Conservation (phyloP, 2,888 invertebrate species). For the Thymelicus sylvestris region DNA sequence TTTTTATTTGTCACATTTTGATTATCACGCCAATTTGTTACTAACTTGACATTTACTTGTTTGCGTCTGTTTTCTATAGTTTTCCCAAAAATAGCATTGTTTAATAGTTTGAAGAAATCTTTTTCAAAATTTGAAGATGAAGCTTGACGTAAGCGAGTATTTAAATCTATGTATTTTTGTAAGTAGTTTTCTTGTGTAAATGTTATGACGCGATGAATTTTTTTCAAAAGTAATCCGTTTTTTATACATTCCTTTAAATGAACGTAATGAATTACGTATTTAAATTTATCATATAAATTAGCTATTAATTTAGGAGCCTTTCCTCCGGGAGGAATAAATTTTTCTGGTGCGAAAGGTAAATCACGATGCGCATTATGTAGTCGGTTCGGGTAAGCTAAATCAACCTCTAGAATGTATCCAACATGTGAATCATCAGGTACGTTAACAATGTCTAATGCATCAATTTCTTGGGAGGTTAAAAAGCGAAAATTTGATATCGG, state of each 20-base stretch:
- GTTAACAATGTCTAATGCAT: slow-evolving; percentile 25
- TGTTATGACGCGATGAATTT: slow-evolving; percentile 47
- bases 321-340: not conserved
- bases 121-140: slow-evolving; percentile 19
- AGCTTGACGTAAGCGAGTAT: slow-evolving; percentile 16
- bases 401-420: slow-evolving; percentile 49
- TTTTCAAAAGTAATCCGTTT: slow-evolving; percentile 45
- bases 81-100: no score
- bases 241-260: slow-evolving; percentile 49
- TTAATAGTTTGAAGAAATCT: slow-evolving; percentile 3
- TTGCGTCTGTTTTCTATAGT: not conserved
- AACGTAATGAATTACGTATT: slow-evolving; percentile 52
- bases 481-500: slow-evolving; percentile 40
- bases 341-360: slow-evolving; percentile 28
- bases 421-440: slow-evolving; percentile 37
- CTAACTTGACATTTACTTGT: slow-evolving; percentile 11
- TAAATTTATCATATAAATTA: slow-evolving; percentile 42
- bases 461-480: slow-evolving; percentile 32
- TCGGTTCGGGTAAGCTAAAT: slow-evolving; percentile 40
- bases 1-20: slow-evolving; percentile 17
- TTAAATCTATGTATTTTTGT: slow-evolving; percentile 9
- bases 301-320: not conserved
- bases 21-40: not conserved
- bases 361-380: slow-evolving; percentile 40
- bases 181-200: slow-evolving; percentile 21